Evolutionary conservation across 2,888 invertebrate genomes (phyloP), one percentile per base, ranked within the genome.

Genomic region (Proisotoma minuta): DNA sequence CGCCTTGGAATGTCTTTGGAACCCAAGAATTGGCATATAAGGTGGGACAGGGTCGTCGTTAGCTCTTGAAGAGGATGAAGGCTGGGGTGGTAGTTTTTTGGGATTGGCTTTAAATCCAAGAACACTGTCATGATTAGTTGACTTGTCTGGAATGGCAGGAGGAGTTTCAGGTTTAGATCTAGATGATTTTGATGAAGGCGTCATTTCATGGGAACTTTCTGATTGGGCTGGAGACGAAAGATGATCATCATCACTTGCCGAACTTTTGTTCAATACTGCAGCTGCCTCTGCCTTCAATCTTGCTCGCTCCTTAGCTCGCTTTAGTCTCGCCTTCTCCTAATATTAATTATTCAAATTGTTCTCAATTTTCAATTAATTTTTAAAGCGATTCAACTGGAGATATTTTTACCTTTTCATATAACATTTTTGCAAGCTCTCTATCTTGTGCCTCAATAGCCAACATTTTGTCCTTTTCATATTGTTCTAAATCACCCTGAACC

Each of bases 401-500:
- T 15, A 26, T 15, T 24, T n/a, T 12, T 52, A 75, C 75, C 73
- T 84, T 80, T 76, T 88, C 88, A 76, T 89, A 88, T 50, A 89
- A 77, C 79, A 88, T 82, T 76, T 85, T 84, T 1, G 89, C 89
- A 54, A 89, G 77, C 77, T 89, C 89, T 65, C 87, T 85, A 75
- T 89, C 89, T 77, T 89, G 88, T 1, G 87, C 87, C 78, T 89
- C 88, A 73, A 88, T 87, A 1, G 88, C 88, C 67, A 88, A 76
- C 74, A 85, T 80, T 67, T 85, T 81, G 77, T 87, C 87, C 26
- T 79, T 76, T 74, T 83, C 82, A 63, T 83, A 77, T 66, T 81
- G 77, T 18, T 83, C 81, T 8, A 71, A 15, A 77, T 89, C 85
- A 73, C 87, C 85, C 78, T 91, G 90, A 28, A 91, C 78, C 65